Evolutionary conservation across 2,797 vertebrate genomes (phyloP).

Genomic region (Austrolebias charrua): DNA sequence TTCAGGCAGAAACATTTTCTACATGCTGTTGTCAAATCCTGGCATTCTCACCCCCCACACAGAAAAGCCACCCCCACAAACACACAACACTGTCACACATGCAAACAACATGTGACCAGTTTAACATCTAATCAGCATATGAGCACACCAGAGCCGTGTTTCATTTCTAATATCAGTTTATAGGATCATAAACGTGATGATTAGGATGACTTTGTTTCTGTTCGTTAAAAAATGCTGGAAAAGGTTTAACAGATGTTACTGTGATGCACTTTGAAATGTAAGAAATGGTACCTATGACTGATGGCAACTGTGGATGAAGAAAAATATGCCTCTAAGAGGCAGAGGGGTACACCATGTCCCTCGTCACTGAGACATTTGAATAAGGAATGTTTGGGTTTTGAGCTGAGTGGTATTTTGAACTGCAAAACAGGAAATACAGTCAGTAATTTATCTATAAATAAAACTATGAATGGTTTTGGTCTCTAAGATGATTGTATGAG

Average conservation of each 20-base stretch:
- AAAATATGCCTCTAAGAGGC: too few species aligned
- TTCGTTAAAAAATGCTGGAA: background rate
- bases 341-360: too few species aligned
- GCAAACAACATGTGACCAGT: background rate
- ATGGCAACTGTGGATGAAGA: background rate
- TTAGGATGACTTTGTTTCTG: background rate
- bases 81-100: background rate
- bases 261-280: background rate
- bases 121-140: background rate
- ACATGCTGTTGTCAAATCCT: background rate
- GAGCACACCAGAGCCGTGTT: background rate
- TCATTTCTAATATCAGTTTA: background rate
- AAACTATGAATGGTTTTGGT: too few species aligned
- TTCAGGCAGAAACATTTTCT: slow-evolving; percentile 4
- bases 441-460: too few species aligned
- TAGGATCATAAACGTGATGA: background rate
- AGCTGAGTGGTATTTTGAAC: too few species aligned
- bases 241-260: background rate
- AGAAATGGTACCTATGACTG: background rate
- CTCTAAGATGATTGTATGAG: too few species aligned
- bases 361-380: too few species aligned
- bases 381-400: too few species aligned
- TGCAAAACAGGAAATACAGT: too few species aligned
- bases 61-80: background rate
- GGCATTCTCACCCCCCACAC: background rate